These are phyloP conservation scores for Propithecus deckenii DNA, from an alignment of 2,797 vertebrate species.

Conservation along the genomic window DNA sequence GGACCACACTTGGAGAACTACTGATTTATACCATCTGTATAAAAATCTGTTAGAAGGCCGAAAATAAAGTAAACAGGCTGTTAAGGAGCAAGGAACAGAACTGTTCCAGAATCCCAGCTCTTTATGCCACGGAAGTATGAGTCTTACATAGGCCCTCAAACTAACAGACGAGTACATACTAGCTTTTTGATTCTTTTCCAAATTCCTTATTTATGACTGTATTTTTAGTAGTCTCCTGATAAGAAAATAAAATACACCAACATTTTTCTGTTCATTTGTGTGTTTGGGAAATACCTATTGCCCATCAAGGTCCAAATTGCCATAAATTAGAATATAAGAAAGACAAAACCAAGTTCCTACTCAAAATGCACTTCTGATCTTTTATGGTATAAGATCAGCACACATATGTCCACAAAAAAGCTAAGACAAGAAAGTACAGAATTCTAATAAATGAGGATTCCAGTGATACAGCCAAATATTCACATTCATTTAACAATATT, in stretches of 20 bases:
- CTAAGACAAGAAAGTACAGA: neutral
- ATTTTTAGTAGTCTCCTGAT: conserved; percentile 31
- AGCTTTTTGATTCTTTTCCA: conserved; percentile 35
- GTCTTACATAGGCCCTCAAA: neutral
- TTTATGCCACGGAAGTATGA: neutral
- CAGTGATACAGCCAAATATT: neutral
- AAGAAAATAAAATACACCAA: conserved; percentile 27
- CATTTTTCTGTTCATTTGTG: conserved; percentile 15
- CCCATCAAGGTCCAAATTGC: neutral
- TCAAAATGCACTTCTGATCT: neutral
- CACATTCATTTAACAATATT: conserved; percentile 1
- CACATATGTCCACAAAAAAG: neutral
- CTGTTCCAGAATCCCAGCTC: neutral
- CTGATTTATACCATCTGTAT: neutral
- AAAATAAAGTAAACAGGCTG: conserved; percentile 29
- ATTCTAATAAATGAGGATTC: neutral
- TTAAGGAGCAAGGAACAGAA: neutral
- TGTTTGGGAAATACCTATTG: neutral
- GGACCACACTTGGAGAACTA: conserved; percentile 4
- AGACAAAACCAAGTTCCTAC: conserved; percentile 19
- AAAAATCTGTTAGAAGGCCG: neutral
- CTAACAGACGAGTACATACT: neutral
- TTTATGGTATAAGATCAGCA: neutral
- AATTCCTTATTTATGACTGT: conserved; percentile 44
- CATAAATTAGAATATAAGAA: neutral